Conservation (phyloP, 2,113 vertebrate genomes). For the Brevimyrus niger region DNA sequence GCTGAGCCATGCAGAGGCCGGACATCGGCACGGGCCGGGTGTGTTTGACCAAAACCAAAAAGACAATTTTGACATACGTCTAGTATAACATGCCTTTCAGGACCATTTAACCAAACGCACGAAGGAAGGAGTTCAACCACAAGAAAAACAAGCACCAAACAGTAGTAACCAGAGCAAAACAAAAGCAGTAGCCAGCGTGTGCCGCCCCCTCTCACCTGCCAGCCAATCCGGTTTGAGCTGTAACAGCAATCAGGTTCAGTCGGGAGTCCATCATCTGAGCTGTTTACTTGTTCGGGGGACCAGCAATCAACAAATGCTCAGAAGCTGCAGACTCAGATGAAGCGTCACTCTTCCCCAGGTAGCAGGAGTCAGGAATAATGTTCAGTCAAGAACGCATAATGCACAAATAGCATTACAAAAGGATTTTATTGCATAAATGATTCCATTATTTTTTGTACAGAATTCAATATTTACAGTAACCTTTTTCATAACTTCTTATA, state of each 20-base stretch:
- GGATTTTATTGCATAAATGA: conserved; percentile 91
- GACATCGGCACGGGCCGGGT: neutral
- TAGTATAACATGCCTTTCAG: neutral
- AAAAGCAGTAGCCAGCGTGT: neutral
- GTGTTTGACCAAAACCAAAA: neutral
- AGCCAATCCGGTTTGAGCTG: neutral
- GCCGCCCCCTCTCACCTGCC: neutral
- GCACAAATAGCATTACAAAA: conserved; percentile 47
- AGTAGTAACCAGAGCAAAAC: neutral
- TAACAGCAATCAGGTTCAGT: neutral
- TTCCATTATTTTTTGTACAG: conserved; percentile 82
- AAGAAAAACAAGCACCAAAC: neutral
- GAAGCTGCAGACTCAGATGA: neutral
- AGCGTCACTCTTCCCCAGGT: neutral
- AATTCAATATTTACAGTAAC: conserved; percentile 81
- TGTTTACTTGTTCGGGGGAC: neutral
- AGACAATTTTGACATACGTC: neutral
- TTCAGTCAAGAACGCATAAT: neutral
- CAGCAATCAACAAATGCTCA: neutral
- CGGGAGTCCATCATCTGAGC: neutral
- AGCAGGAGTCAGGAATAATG: neutral
- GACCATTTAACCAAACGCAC: neutral
- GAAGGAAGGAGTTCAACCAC: neutral
- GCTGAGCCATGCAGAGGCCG: neutral
- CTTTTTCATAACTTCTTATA: conserved; percentile 69